Evolutionary conservation across 92 coral and sea anemone species (phyloP).

Genomic region (Siderastrea siderea): DNA sequence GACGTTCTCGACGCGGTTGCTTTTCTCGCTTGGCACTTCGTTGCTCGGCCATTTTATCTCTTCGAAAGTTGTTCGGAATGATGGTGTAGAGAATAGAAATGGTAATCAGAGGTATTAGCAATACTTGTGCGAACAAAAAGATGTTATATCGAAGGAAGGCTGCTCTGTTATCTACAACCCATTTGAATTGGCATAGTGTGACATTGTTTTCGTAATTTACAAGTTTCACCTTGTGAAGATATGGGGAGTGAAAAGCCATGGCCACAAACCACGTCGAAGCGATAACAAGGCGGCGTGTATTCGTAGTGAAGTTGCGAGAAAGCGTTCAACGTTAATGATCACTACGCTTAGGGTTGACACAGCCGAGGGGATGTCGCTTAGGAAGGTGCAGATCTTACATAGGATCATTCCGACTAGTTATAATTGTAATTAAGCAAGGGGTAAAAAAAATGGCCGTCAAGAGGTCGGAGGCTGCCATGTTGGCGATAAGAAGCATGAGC

Average conservation of each 20-base stretch:
- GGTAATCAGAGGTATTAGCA: slow-evolving; percentile 4
- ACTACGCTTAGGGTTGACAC: slow-evolving; percentile 16
- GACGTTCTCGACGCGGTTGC: background rate
- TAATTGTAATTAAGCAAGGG: background rate
- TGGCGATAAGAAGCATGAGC: slow-evolving; percentile 19
- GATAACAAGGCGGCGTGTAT: slow-evolving; percentile 8
- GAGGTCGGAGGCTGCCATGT: slow-evolving; percentile 45
- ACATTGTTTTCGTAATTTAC: background rate
- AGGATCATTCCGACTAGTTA: background rate
- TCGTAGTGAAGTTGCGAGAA: slow-evolving; percentile 1
- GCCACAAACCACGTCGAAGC: slow-evolving; percentile 29
- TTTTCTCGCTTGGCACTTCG: background rate
- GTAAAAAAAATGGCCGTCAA: slow-evolving; percentile 2
- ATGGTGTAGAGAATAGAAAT: slow-evolving; percentile 5
- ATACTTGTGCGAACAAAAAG: background rate
- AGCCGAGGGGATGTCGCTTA: slow-evolving; percentile 12
- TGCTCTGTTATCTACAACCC: background rate
- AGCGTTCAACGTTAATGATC: slow-evolving; percentile 18
- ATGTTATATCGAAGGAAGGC: background rate
- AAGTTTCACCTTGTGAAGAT: slow-evolving; percentile 12
- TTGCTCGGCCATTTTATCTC: slow-evolving; percentile 10
- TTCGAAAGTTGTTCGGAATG: background rate
- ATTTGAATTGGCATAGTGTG: background rate
- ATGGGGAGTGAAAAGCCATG: slow-evolving; percentile 17
- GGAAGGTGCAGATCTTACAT: slow-evolving; percentile 24